These are phyloP conservation scores for Raja brachyura DNA, from an alignment of 2,113 vertebrate species.

Conservation along the genomic window DNA sequence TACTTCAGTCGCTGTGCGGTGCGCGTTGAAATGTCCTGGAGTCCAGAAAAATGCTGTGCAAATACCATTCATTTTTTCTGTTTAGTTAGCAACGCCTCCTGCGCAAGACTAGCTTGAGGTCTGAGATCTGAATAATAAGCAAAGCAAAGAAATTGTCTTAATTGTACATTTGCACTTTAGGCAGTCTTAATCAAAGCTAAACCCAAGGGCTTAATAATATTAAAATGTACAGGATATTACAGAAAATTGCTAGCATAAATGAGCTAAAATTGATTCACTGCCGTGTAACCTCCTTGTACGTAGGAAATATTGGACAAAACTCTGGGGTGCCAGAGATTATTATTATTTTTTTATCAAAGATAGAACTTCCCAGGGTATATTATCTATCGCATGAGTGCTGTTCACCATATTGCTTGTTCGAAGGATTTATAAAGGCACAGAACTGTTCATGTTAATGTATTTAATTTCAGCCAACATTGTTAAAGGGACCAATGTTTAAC, in stretches of 20 bases:
- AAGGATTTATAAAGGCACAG: not conserved
- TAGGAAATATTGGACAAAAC: constrained; percentile 1
- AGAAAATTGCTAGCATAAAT: constrained; percentile 10
- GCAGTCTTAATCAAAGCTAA: not conserved
- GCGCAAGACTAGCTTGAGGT: not conserved
- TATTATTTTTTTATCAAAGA: not conserved
- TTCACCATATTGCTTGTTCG: not conserved
- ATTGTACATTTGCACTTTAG: not conserved
- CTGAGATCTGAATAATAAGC: not conserved
- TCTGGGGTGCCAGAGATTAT: constrained; percentile 10
- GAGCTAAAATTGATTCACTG: constrained; percentile 31
- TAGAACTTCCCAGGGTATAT: too few species aligned
- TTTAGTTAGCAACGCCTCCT: not conserved
- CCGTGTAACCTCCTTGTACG: not conserved
- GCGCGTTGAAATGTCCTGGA: not conserved
- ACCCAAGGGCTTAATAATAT: constrained; percentile 27
- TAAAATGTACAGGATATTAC: constrained; percentile 29
- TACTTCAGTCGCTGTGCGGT: not conserved
- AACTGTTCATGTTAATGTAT: constrained; percentile 24
- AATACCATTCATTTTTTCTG: not conserved
- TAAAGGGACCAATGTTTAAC: not conserved
- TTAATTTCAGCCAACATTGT: not conserved
- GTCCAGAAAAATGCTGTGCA: not conserved
- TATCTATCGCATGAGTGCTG: not conserved
- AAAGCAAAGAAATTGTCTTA: not conserved